phyloP scores from a whole-genome alignment of 2,113 vertebrate genomes.

The Hydropotes inermis region DNA sequence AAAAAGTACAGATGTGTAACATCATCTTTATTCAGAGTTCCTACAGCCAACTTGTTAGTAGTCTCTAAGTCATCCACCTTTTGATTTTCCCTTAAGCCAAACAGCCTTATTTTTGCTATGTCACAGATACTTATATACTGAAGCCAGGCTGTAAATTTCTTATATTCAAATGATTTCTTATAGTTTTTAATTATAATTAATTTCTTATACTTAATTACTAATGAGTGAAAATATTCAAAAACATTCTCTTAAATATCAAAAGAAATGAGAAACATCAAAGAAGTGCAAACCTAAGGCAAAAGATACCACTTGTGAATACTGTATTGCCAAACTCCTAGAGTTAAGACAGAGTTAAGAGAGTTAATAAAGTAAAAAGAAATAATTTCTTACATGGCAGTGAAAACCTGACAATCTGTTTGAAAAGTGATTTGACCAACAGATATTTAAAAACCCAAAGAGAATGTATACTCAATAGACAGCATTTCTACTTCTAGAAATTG shows the following conservation, averaged over 20 bases:
- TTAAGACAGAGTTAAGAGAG: not conserved
- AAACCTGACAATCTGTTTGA: not conserved
- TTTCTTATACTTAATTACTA: not conserved
- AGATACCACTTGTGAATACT: not conserved
- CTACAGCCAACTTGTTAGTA: not conserved
- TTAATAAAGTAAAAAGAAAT: not conserved
- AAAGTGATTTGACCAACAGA: not conserved
- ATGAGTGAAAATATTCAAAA: not conserved
- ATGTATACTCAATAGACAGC: not conserved
- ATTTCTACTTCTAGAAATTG: conserved; percentile 20
- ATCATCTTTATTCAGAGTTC: not conserved
- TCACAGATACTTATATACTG: not conserved
- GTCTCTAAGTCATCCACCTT: not conserved
- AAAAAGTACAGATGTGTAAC: not conserved
- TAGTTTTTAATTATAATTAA: not conserved
- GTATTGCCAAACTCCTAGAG: not conserved
- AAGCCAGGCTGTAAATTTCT: not conserved
- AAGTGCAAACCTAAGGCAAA: not conserved
- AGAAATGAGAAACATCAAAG: not conserved
- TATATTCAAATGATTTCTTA: not conserved
- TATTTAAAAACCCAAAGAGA: not conserved
- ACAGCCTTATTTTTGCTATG: not conserved
- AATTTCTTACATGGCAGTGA: not conserved
- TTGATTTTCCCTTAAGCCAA: not conserved
- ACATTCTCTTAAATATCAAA: not conserved